Evolutionary conservation across 2,888 invertebrate genomes (phyloP).

Genomic region (Cosmia pyralina): DNA sequence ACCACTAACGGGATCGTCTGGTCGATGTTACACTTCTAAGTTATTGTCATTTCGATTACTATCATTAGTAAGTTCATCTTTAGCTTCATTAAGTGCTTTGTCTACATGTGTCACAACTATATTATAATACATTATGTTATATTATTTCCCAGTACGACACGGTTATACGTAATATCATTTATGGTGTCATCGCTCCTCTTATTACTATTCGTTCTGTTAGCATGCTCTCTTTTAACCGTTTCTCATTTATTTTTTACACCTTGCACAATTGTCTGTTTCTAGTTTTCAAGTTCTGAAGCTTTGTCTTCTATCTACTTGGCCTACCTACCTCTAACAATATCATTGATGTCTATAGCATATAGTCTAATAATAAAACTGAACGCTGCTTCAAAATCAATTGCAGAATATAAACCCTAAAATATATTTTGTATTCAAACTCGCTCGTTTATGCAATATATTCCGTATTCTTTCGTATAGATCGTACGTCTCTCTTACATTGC

Average conservation of each 20-base stretch:
- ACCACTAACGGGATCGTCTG: slow-evolving; percentile 40
- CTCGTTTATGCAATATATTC: slow-evolving; percentile 38
- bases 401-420: slow-evolving; percentile 20
- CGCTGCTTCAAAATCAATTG: slow-evolving; percentile 32
- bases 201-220: neutral
- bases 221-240: neutral
- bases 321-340: neutral
- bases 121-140: neutral
- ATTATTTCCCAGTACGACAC: neutral
- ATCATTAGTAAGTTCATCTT: slow-evolving; percentile 6
- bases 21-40: slow-evolving; percentile 34
- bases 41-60: slow-evolving; percentile 41
- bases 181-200: neutral
- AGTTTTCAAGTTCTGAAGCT: neutral
- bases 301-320: neutral
- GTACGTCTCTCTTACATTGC: slow-evolving; percentile 39
- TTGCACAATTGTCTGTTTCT: neutral
- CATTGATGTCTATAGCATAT: neutral
- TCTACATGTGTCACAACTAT: neutral
- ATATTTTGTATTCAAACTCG: slow-evolving; percentile 40
- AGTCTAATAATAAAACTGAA: slow-evolving; percentile 11
- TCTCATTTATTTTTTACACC: neutral
- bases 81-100: neutral
- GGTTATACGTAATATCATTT: neutral
- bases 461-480: slow-evolving; percentile 18